These are phyloP conservation scores for Bombus sylvicola DNA, from an alignment of 1,140 invertebrate genomes.

Conservation along the genomic window DNA sequence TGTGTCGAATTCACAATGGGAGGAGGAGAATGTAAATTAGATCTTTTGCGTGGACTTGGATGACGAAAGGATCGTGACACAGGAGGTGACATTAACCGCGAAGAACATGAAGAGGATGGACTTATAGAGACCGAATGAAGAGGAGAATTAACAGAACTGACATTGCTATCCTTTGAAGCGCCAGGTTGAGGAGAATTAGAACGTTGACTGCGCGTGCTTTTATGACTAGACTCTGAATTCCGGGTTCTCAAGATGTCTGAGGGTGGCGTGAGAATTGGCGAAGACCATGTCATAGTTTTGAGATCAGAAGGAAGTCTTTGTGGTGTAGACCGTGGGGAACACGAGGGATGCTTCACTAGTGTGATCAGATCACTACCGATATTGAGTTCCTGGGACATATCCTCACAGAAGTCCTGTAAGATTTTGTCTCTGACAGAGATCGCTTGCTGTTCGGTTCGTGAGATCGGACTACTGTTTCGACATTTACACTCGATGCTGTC, in stretches of 20 bases:
- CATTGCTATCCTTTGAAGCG: slow-evolving; percentile 72
- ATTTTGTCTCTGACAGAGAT: slow-evolving; percentile 81
- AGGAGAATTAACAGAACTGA: slow-evolving; percentile 76
- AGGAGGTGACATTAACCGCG: slow-evolving; percentile 79
- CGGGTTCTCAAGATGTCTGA: slow-evolving; percentile 79
- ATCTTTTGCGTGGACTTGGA: slow-evolving; percentile 73
- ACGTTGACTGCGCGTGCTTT: slow-evolving; percentile 61
- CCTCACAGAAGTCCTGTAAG: slow-evolving; percentile 81
- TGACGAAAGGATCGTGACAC: slow-evolving; percentile 76
- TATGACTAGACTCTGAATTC: slow-evolving; percentile 80
- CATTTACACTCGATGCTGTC: slow-evolving; percentile 73
- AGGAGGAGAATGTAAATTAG: slow-evolving; percentile 76
- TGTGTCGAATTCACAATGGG: slow-evolving; percentile 66
- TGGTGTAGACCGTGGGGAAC: slow-evolving; percentile 78
- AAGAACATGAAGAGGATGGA: slow-evolving; percentile 75
- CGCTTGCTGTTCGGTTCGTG: slow-evolving; percentile 70
- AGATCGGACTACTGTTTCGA: slow-evolving; percentile 34
- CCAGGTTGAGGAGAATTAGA: slow-evolving; percentile 76
- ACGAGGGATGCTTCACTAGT: slow-evolving; percentile 79
- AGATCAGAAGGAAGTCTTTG: slow-evolving; percentile 78
- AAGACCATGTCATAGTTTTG: slow-evolving; percentile 72
- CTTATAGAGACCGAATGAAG: slow-evolving; percentile 77
- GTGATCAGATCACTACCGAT: slow-evolving; percentile 80
- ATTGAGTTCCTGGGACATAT: slow-evolving; percentile 79
- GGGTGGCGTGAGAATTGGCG: slow-evolving; percentile 75